A percentile compares a stretch with the other conserved stretches of the same genome.
Evolutionary conservation across 2,888 invertebrate genomes (phyloP).

Genomic region (Slavum lentiscoides): DNA sequence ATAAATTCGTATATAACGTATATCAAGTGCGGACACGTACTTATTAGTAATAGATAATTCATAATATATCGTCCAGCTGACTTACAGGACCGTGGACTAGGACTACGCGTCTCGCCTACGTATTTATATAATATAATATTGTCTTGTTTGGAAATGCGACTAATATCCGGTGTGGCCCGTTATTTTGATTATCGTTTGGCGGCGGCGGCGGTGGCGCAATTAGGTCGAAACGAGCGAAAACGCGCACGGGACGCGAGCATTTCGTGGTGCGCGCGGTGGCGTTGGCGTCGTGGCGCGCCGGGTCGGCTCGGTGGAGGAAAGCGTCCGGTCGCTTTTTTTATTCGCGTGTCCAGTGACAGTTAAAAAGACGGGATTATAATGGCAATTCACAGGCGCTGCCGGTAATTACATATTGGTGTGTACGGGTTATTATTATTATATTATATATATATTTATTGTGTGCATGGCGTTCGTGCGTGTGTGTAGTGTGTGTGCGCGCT

Average conservation of each 20-base stretch:
- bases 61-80: no score
- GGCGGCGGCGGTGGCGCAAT: background rate
- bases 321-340: slow-evolving; percentile 48
- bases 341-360: slow-evolving; percentile 52
- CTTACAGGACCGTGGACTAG: no score
- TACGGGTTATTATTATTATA: slow-evolving; percentile 10
- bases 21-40: no score
- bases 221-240: background rate
- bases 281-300: no score
- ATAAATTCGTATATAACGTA: no score
- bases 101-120: no score
- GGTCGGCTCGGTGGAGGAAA: background rate
- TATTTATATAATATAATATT: no score
- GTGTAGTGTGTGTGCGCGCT: slow-evolving; percentile 14
- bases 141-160: slow-evolving; percentile 15
- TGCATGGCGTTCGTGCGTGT: background rate
- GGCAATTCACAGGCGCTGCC: slow-evolving; percentile 51
- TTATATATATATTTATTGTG: no score
- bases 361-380: slow-evolving; percentile 44
- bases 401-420: slow-evolving; percentile 44
- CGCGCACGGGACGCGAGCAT: background rate
- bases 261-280: no score
- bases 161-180: slow-evolving; percentile 39
- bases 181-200: slow-evolving; percentile 33
- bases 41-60: no score